Evolutionary conservation across 2,113 vertebrate genomes (phyloP).

Genomic region (Psittacus erithacus): DNA sequence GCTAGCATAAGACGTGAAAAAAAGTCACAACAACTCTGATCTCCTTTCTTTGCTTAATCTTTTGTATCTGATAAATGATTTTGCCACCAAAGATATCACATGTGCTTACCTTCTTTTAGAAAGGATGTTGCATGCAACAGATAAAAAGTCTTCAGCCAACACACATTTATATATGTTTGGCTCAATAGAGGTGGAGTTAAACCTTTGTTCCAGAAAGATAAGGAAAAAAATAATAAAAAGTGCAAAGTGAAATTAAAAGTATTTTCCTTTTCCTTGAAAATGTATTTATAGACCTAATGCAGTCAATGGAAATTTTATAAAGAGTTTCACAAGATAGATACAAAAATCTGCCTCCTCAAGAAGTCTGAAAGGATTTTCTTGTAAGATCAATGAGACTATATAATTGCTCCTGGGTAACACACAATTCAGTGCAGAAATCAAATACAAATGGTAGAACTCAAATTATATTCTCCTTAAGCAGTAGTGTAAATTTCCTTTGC

Average conservation of each 20-base stretch:
- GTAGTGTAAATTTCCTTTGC: not conserved
- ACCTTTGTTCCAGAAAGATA: not conserved
- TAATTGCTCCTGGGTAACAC: not conserved
- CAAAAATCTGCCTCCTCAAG: rapidly evolving
- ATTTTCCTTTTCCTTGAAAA: not conserved
- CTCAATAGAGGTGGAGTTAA: not conserved
- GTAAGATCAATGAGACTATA: not conserved
- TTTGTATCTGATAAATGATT: not conserved
- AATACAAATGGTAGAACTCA: not conserved
- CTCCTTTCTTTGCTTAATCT: not conserved
- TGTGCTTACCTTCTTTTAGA: not conserved
- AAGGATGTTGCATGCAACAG: not conserved
- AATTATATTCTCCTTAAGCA: not conserved
- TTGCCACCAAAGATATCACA: rapidly evolving
- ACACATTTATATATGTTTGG: not conserved
- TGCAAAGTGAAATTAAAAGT: not conserved
- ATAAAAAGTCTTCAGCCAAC: not conserved
- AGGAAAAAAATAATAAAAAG: not conserved
- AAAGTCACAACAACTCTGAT: not conserved
- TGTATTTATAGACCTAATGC: not conserved
- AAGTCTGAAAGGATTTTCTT: not conserved
- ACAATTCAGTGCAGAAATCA: not conserved
- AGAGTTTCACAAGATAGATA: not conserved
- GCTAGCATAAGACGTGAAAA: not conserved
- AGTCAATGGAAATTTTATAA: not conserved